Conservation (phyloP, 2,888 invertebrate genomes). For the Arenicola marina region DNA sequence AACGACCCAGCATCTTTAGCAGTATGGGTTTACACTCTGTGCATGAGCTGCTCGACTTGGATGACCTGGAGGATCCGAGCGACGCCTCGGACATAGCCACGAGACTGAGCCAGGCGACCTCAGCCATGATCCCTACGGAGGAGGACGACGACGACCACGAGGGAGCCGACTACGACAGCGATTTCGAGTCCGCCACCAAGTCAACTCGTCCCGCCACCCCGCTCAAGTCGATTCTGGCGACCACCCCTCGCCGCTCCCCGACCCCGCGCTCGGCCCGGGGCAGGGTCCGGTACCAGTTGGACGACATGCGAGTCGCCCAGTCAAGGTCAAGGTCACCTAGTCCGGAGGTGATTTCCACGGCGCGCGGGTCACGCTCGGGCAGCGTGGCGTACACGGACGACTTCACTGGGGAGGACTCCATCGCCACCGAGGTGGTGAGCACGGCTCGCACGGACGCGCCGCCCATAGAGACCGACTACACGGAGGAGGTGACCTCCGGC, state of each 20-base stretch:
- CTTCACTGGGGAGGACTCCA: slow-evolving; percentile 35
- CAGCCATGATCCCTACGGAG: background rate
- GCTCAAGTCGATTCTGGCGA: slow-evolving; percentile 28
- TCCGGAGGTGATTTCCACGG: slow-evolving; percentile 28
- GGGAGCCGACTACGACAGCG: slow-evolving; percentile 18
- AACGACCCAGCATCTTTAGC: slow-evolving; percentile 33
- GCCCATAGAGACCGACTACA: no score
- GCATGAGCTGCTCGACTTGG: slow-evolving; percentile 46
- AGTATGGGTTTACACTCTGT: slow-evolving; percentile 50
- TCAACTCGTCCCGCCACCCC: slow-evolving; percentile 13
- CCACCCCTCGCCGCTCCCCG: slow-evolving; percentile 16
- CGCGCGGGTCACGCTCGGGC: slow-evolving; percentile 5
- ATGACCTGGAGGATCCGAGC: slow-evolving; percentile 26
- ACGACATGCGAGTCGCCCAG: slow-evolving; percentile 22
- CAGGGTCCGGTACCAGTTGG: slow-evolving; percentile 22
- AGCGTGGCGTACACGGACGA: slow-evolving; percentile 43
- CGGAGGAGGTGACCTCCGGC: slow-evolving; percentile 2
- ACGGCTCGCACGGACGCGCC: no score
- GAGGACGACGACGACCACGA: no score
- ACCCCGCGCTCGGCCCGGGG: slow-evolving; percentile 26
- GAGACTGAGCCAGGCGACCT: no score
- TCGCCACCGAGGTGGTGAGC: no score
- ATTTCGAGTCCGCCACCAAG: slow-evolving; percentile 10
- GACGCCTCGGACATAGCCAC: slow-evolving; percentile 8
- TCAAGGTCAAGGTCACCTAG: slow-evolving; percentile 31